Percentiles rank a stretch among this genome's conserved stretches.
phyloP scores from a whole-genome alignment of 2,113 vertebrate species.

The Balaenoptera acutorostrata region DNA sequence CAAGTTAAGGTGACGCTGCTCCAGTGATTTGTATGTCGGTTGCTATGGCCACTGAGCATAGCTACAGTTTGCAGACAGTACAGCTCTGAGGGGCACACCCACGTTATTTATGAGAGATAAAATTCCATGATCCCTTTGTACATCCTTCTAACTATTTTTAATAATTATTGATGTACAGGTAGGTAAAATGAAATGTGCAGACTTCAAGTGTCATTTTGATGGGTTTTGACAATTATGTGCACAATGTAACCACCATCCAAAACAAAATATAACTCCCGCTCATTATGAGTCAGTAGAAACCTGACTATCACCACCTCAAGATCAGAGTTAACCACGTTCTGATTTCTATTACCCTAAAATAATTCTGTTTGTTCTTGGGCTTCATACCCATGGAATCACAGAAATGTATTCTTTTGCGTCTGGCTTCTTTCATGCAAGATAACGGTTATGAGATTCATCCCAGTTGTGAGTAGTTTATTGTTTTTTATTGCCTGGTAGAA shows the following conservation, averaged over 20 bases:
- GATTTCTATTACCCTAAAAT: background rate
- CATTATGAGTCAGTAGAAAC: background rate
- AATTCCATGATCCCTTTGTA: background rate
- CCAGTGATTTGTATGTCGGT: fast-evolving
- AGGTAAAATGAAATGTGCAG: background rate
- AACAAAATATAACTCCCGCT: background rate
- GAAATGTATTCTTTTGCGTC: background rate
- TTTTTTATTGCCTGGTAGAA: background rate
- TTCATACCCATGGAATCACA: background rate
- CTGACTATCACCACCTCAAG: no score
- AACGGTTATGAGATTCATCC: background rate
- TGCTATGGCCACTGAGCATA: background rate
- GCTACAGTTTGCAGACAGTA: background rate
- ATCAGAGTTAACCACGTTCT: background rate
- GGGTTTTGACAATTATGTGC: background rate
- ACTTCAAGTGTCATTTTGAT: background rate
- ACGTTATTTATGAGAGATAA: background rate
- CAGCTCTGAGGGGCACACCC: background rate
- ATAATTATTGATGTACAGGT: background rate
- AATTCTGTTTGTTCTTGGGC: background rate
- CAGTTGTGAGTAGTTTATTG: background rate
- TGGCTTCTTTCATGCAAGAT: background rate
- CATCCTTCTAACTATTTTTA: background rate
- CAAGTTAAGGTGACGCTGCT: background rate
- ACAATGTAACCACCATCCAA: background rate